Conservation (phyloP, 1,140 invertebrate genomes). For the Coptotermes formosanus region DNA sequence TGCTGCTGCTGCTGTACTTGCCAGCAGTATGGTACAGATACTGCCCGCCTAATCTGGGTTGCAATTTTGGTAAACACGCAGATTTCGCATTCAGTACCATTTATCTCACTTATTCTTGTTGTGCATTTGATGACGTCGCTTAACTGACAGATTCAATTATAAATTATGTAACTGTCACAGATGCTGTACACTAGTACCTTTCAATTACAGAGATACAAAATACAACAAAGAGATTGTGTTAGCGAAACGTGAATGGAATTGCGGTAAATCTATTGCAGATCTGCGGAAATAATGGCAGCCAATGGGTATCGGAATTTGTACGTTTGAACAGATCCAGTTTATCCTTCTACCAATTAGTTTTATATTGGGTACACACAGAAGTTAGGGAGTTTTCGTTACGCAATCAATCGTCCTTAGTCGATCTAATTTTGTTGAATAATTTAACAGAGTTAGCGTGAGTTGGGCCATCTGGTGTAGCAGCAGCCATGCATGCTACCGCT, state of each 20-base stretch:
- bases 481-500: not conserved
- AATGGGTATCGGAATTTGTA: not conserved
- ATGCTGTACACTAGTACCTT: too few relatives aligned
- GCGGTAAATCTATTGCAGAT: not conserved
- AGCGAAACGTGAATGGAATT: not conserved
- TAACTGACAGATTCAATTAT: too few relatives aligned
- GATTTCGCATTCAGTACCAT: too few relatives aligned
- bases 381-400: not conserved
- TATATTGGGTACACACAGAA: not conserved
- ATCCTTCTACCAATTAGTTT: not conserved
- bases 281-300: not conserved
- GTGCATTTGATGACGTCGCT: too few relatives aligned
- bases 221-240: not conserved
- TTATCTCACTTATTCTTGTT: too few relatives aligned
- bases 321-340: not conserved
- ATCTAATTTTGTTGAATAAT: not conserved
- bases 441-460: slow-evolving; percentile 1
- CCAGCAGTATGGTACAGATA: too few relatives aligned
- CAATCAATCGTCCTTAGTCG: not conserved
- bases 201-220: too few relatives aligned
- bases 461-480: not conserved
- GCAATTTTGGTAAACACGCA: too few relatives aligned
- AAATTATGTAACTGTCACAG: too few relatives aligned
- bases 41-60: too few relatives aligned
- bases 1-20: too few relatives aligned